Evolutionary conservation across 1,140 invertebrate genomes (phyloP).

Genomic region (Drosophila mauritiana): DNA sequence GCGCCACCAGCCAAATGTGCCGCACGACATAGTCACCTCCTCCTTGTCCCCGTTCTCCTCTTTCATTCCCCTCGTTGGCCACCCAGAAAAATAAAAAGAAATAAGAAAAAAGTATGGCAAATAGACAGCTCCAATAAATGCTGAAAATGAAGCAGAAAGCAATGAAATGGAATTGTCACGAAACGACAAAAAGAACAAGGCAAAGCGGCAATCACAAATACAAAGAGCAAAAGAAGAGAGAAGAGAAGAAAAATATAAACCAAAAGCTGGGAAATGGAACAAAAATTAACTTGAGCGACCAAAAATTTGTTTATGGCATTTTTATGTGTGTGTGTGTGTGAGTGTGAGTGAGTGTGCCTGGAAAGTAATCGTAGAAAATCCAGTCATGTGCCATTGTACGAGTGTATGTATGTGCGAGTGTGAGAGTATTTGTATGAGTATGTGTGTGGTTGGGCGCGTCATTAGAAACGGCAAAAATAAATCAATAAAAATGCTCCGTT

Average conservation of each 20-base stretch:
- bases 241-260: conserved; percentile 34
- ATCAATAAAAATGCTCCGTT: conserved; percentile 74
- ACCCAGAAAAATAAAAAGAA: conserved; percentile 8
- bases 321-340: conserved; percentile 35
- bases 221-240: neutral
- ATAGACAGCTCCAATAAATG: conserved; percentile 75
- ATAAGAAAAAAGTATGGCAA: conserved; percentile 53
- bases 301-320: conserved; percentile 77
- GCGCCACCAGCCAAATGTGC: conserved; percentile 72
- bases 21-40: conserved; percentile 61
- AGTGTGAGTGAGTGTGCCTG: conserved; percentile 12
- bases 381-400: conserved; percentile 9
- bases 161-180: conserved; percentile 81
- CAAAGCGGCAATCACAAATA: conserved; percentile 20
- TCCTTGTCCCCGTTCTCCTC: neutral
- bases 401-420: conserved; percentile 19
- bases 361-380: conserved; percentile 65
- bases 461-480: conserved; percentile 78
- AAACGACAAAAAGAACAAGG: conserved; percentile 49
- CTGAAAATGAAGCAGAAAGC: conserved; percentile 79
- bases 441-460: conserved; percentile 59
- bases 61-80: neutral
- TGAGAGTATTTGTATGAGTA: conserved; percentile 23
- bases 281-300: conserved; percentile 62
- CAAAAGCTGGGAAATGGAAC: conserved; percentile 53